phyloP scores from a whole-genome alignment of 2,113 vertebrate species.

The Hemicordylus capensis region DNA sequence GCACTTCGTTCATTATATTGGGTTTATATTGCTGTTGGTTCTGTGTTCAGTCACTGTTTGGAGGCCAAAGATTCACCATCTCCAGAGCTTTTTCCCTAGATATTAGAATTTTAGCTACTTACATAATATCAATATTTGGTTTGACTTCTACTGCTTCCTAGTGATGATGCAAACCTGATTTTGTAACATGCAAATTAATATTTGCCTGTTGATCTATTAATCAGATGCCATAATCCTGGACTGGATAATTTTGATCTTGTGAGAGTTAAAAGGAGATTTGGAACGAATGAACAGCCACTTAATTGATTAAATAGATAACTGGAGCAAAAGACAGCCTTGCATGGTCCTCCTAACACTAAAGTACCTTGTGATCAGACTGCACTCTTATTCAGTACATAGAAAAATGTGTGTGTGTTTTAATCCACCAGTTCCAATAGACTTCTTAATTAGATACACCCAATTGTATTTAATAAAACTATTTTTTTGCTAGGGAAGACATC shows the following conservation, averaged over 20 bases:
- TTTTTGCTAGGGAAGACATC: neutral
- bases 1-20: no score
- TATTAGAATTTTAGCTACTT: neutral
- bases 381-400: neutral
- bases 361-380: neutral
- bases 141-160: neutral
- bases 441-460: neutral
- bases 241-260: constrained; percentile 32
- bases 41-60: neutral
- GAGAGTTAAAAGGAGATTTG: constrained; percentile 46
- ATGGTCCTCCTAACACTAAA: constrained; percentile 24
- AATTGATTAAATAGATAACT: constrained; percentile 62
- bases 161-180: constrained; percentile 23
- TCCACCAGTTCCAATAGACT: constrained; percentile 5
- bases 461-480: neutral
- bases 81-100: no score
- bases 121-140: neutral
- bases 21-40: no score
- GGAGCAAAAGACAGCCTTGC: constrained; percentile 1
- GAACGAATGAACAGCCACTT: constrained; percentile 37
- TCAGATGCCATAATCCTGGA: constrained; percentile 30
- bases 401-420: constrained; percentile 12
- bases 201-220: constrained; percentile 44
- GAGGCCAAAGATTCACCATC: neutral
- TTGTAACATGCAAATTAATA: constrained; percentile 43